These are phyloP conservation scores for Agapornis roseicollis DNA, from an alignment of 2,113 vertebrate genomes.

Conservation along the genomic window DNA sequence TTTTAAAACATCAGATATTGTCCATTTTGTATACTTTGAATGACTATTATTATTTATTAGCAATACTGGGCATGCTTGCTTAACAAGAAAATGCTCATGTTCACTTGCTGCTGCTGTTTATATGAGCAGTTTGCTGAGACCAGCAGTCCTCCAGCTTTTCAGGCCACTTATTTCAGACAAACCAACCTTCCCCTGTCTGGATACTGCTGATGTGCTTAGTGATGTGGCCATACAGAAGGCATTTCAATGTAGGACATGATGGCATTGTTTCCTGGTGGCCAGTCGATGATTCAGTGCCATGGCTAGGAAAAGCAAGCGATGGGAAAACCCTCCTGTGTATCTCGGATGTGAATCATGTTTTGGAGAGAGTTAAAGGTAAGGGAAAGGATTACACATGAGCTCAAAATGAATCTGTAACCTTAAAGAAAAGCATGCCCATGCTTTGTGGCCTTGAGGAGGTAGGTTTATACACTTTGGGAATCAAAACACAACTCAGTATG, in stretches of 20 bases:
- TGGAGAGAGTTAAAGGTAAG: not conserved
- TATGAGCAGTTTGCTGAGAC: constrained; percentile 44
- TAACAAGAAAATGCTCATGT: constrained; percentile 6
- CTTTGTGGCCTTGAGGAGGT: not conserved
- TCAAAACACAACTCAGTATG: not conserved
- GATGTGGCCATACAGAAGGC: not conserved
- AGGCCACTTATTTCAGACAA: constrained; percentile 33
- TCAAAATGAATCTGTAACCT: not conserved
- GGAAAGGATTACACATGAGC: not conserved
- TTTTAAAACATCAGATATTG: not conserved
- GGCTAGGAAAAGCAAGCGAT: not conserved
- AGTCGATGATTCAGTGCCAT: not conserved
- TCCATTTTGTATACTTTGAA: not conserved
- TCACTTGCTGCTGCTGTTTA: constrained; percentile 32
- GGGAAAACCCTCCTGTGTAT: not conserved
- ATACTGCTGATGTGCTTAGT: not conserved
- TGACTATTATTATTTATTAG: not conserved
- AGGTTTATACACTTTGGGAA: not conserved
- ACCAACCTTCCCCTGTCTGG: not conserved
- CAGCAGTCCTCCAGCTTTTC: constrained; percentile 10
- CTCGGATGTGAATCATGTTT: not conserved
- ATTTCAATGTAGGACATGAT: not conserved
- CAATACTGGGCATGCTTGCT: not conserved
- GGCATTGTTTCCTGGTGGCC: not conserved
- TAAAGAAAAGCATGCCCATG: not conserved